Conservation (phyloP, 2,888 invertebrate species). For the Subacronicta megacephala region DNA sequence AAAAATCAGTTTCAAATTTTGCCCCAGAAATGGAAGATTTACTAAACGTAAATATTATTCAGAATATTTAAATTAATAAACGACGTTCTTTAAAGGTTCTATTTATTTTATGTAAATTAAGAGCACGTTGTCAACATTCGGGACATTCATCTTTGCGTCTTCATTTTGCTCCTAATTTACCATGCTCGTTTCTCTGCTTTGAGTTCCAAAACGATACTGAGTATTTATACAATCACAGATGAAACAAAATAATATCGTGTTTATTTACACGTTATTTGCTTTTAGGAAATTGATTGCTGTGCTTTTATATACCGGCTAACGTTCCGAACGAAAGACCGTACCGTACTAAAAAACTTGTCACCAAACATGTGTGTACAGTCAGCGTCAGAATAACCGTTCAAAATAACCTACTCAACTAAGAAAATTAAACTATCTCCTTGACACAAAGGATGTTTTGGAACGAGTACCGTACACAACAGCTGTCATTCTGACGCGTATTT, state of each 20-base stretch:
- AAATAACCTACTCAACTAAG: no score
- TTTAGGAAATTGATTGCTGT: neutral
- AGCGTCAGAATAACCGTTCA: no score
- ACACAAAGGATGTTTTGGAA: no score
- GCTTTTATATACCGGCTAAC: no score
- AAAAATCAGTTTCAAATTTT: neutral
- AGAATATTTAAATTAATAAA: neutral
- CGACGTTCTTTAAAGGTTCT: neutral
- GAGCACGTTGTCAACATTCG: neutral
- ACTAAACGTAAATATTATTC: slow-evolving; percentile 1
- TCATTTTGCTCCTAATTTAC: slow-evolving; percentile 65
- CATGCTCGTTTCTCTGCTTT: slow-evolving; percentile 49
- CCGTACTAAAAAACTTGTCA: no score
- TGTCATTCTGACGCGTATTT: no score
- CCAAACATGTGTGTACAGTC: no score
- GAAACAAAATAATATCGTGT: neutral
- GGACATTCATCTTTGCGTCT: slow-evolving; percentile 49
- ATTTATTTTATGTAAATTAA: neutral
- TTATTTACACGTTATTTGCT: neutral
- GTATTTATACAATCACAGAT: neutral
- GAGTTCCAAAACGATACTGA: slow-evolving; percentile 42
- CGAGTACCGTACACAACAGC: no score
- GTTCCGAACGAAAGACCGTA: no score
- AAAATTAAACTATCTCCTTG: no score
- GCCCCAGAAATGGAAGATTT: neutral